These are phyloP conservation scores for Scolanthus callimorphus DNA, from an alignment of 92 coral and sea anemone genomes.

Conservation along the genomic window DNA sequence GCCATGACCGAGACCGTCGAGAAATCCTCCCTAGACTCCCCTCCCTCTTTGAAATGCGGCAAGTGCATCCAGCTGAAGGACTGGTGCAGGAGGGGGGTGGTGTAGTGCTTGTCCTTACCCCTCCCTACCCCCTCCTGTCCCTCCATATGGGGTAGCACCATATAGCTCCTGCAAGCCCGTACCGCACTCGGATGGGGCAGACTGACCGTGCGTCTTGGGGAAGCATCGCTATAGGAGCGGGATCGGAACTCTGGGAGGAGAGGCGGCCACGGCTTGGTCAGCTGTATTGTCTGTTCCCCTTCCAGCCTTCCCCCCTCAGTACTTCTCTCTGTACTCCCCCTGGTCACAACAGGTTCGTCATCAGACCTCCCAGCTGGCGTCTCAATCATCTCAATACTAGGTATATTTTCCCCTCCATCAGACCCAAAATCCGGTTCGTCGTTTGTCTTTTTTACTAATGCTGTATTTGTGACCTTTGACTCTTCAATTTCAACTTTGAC, in stretches of 20 bases:
- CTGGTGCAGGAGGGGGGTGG: slow-evolving; percentile 27
- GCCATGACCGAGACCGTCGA: slow-evolving; percentile 38
- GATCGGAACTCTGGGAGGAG: slow-evolving; percentile 11
- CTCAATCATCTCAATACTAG: too few relatives aligned
- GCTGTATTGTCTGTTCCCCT: too few relatives aligned
- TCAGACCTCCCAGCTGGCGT: too few relatives aligned
- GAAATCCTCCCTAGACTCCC: slow-evolving; percentile 7
- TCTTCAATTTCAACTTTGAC: too few relatives aligned
- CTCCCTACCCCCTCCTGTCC: neutral
- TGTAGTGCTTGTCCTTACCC: neutral
- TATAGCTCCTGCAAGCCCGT: slow-evolving; percentile 30
- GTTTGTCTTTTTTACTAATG: too few relatives aligned
- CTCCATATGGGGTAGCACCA: slow-evolving; percentile 21
- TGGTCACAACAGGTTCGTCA: too few relatives aligned
- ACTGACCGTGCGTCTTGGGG: slow-evolving; percentile 7
- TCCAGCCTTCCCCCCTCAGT: too few relatives aligned
- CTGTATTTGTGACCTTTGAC: too few relatives aligned
- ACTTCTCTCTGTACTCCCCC: too few relatives aligned
- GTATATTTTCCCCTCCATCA: too few relatives aligned
- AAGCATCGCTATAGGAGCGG: slow-evolving; percentile 35
- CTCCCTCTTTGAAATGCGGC: slow-evolving; percentile 11
- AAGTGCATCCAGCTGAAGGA: slow-evolving; percentile 32
- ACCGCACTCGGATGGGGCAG: slow-evolving; percentile 6
- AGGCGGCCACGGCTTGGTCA: slow-evolving; percentile 32
- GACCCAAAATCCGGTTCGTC: too few relatives aligned